A percentile compares a stretch with the other conserved stretches of the same genome.
These are phyloP conservation scores for Tipula vernalis DNA, from an alignment of 2,888 invertebrate genomes.

Conservation along the genomic window DNA sequence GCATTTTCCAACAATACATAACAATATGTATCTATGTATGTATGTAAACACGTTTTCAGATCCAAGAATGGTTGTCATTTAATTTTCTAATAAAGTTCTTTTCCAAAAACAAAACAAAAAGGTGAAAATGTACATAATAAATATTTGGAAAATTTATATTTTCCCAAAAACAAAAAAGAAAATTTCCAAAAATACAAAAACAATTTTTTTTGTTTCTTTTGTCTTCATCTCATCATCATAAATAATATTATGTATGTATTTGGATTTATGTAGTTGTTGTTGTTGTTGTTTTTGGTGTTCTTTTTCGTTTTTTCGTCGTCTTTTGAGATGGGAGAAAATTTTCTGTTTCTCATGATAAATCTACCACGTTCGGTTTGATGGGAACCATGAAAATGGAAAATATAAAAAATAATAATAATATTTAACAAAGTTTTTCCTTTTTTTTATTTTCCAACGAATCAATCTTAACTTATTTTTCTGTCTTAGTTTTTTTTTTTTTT, in stretches of 20 bases:
- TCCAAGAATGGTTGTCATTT: background rate
- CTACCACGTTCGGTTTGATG: slow-evolving; percentile 4
- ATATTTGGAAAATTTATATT: background rate
- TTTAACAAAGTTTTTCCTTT: slow-evolving; percentile 1
- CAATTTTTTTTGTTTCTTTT: background rate
- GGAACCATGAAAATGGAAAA: slow-evolving; percentile 1
- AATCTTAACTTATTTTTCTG: background rate
- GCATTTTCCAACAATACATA: background rate
- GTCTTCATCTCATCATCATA: slow-evolving; percentile 4
- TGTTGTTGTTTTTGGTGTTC: background rate
- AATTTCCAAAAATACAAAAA: background rate
- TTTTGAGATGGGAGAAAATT: background rate
- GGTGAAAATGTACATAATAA: background rate
- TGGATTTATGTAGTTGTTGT: no score
- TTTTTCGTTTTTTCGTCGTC: background rate
- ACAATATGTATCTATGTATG: background rate
- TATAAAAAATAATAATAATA: background rate
- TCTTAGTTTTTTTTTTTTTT: background rate
- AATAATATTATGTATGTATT: background rate
- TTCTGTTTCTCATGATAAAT: background rate
- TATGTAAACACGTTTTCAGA: background rate
- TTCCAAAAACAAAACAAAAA: background rate
- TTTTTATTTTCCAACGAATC: background rate
- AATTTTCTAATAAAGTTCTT: slow-evolving; percentile 4
- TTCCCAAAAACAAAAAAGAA: background rate